A percentile compares a stretch with the other conserved stretches of the same genome.
Conservation (phyloP, 2,797 vertebrate genomes). For the Platalea minor region DNA sequence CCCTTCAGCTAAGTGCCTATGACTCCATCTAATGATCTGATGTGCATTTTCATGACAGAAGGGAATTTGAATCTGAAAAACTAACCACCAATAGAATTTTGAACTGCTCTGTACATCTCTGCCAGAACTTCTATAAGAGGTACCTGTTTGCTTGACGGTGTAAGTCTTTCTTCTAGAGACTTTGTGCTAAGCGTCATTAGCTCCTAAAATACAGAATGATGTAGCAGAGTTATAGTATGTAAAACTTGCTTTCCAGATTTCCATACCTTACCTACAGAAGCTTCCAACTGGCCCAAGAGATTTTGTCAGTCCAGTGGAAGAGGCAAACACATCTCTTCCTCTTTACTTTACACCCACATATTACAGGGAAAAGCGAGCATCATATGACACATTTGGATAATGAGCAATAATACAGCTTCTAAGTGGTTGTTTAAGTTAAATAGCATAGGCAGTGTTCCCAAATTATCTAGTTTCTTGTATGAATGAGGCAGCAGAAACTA, state of each 20-base stretch:
- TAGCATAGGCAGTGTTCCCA: neutral
- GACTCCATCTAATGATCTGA: neutral
- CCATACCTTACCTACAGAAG: neutral
- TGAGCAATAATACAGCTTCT: neutral
- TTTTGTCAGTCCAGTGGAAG: neutral
- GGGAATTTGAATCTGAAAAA: neutral
- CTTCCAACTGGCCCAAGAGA: neutral
- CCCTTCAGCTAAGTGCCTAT: neutral
- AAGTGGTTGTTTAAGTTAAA: neutral
- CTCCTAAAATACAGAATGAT: conserved; percentile 76
- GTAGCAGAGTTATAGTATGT: neutral
- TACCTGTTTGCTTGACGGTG: conserved; percentile 88
- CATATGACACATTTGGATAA: neutral
- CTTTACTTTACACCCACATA: neutral
- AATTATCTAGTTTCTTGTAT: neutral
- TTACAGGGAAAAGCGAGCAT: neutral
- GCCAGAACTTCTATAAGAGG: neutral
- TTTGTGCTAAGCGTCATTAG: conserved; percentile 87
- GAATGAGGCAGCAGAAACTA: neutral
- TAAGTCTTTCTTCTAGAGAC: conserved; percentile 84
- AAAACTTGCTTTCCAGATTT: neutral
- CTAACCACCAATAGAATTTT: neutral
- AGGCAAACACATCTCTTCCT: neutral
- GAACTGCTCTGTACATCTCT: neutral
- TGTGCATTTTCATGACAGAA: neutral